A percentile compares a stretch with the other conserved stretches of the same genome.
Conservation (phyloP, 2,888 invertebrate species). For the Aproaerema taeniolella region DNA sequence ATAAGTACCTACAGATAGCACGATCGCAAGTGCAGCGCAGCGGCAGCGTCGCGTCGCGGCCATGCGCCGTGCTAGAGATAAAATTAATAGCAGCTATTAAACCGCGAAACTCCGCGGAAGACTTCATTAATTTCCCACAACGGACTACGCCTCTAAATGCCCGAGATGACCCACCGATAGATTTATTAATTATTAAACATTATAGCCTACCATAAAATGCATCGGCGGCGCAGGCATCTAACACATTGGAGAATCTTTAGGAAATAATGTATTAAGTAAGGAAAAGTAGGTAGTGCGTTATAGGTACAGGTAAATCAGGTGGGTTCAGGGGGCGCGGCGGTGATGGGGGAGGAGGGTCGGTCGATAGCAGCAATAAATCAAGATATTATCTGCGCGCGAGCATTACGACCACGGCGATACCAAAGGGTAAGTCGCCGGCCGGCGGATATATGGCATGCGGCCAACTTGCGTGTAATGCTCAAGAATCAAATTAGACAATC, state of each 20-base stretch:
- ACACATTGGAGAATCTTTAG: slow-evolving; percentile 7
- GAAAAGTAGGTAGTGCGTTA: slow-evolving; percentile 9
- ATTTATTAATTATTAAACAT: slow-evolving; percentile 64
- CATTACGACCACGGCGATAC: slow-evolving; percentile 56
- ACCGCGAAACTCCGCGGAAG: slow-evolving; percentile 67
- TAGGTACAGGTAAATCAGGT: slow-evolving; percentile 13
- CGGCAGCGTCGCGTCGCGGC: slow-evolving; percentile 23
- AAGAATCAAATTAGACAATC: slow-evolving; percentile 20
- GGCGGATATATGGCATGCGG: slow-evolving; percentile 26
- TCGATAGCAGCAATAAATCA: slow-evolving; percentile 69
- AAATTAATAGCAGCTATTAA: slow-evolving; percentile 72
- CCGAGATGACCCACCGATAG: slow-evolving; percentile 58
- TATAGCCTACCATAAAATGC: slow-evolving; percentile 25
- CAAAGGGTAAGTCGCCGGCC: slow-evolving; percentile 54
- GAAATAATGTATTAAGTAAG: slow-evolving; percentile 11
- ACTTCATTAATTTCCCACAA: slow-evolving; percentile 71
- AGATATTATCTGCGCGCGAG: slow-evolving; percentile 66
- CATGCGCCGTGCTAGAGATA: slow-evolving; percentile 62
- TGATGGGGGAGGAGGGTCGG: slow-evolving; percentile 27
- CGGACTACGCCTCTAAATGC: slow-evolving; percentile 60
- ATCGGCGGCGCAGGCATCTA: slow-evolving; percentile 14
- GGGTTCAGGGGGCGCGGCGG: slow-evolving; percentile 15
- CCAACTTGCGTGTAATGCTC: slow-evolving; percentile 22
- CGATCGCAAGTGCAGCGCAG: too few relatives aligned
- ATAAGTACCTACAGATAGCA: too few relatives aligned